Base-by-base conservation (phyloP, 2,797 vertebrate species). In the Okamejei kenojei region DNA sequence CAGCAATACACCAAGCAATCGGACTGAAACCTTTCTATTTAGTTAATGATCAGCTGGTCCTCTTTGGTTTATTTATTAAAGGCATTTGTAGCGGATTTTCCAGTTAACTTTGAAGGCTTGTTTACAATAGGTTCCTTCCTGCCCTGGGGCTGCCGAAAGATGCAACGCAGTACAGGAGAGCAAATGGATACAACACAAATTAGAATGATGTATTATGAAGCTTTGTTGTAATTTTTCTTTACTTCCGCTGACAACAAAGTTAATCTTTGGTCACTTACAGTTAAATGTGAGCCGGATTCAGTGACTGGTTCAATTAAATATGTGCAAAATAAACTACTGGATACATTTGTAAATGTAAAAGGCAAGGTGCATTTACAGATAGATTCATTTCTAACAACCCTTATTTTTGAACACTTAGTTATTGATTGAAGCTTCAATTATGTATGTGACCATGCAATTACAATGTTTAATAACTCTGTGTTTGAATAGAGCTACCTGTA, bases 81-180 rank as follows among this genome's bases (percentile, higher is more conserved):
- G 71, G 23, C 90, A 92, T 92, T 74, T 74, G 45, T 15, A 92
- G 35, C 29, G 71, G 90, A 92, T 54, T 73, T 92, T 76, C 35
- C 90, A 76, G 90, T 73, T 76, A 92, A 54, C 68, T 92, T 54
- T 74, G 90, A 74, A 76, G 71, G 71, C 23, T 92, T 92, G 35
- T 92, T 92, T 74, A 76, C 68, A 54, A 76, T 58, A 92, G 35
- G 23, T 92, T 92, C 71, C 90, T 74, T 92, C 90, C 71, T 92
- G 68, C 21, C 65, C 68, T 76, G 35, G 6, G 90, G 90, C 90
- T 54, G n/a, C 38, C 68, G 23, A 76, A 54, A 76, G 21, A 76
- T n/a, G 35, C 90, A 54, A 54, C 38, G 54, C 90, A 92, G 90
- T 17, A 29, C 68, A 92, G 90, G 10, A 92, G 6, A 92, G 26